A percentile compares a stretch with the other conserved stretches of the same genome.
phyloP scores from a whole-genome alignment of 2,797 vertebrate species.

The Borostomias antarcticus region DNA sequence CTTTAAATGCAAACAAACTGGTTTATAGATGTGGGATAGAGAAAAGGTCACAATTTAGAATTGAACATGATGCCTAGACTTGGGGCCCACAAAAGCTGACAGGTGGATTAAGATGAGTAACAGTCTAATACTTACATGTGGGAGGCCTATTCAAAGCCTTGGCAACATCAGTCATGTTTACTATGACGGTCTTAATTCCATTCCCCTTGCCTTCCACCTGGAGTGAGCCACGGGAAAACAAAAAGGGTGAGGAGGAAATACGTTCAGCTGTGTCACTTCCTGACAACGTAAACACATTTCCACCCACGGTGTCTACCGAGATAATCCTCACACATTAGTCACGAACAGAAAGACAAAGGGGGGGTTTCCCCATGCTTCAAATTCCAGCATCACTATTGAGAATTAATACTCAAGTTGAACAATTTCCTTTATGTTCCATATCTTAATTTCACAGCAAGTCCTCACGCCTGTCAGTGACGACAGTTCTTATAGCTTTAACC shows the following conservation, averaged over 20 bases:
- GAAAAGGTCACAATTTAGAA: no score
- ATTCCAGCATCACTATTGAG: no score
- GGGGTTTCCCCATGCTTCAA: no score
- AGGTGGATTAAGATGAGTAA: neutral
- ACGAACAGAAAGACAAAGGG: neutral
- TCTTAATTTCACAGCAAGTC: neutral
- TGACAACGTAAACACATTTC: neutral
- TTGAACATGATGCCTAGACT: neutral
- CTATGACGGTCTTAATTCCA: constrained; percentile 99
- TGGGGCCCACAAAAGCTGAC: neutral
- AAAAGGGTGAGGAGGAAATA: neutral
- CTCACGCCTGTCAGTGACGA: neutral
- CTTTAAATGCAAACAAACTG: no score
- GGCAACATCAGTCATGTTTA: constrained; percentile 99
- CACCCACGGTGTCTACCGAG: neutral
- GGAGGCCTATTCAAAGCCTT: constrained; percentile 99
- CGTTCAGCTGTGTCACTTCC: neutral
- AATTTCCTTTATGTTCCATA: no score
- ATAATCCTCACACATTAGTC: neutral
- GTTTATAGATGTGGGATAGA: no score
- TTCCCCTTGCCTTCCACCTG: constrained; percentile 99
- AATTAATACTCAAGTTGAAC: no score
- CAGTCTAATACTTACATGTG: constrained; percentile 87
- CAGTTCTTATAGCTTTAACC: neutral
- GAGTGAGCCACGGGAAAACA: constrained; percentile 11